Base-by-base conservation (phyloP, 2,888 invertebrate genomes). In the Lasius fuliginosus region DNA sequence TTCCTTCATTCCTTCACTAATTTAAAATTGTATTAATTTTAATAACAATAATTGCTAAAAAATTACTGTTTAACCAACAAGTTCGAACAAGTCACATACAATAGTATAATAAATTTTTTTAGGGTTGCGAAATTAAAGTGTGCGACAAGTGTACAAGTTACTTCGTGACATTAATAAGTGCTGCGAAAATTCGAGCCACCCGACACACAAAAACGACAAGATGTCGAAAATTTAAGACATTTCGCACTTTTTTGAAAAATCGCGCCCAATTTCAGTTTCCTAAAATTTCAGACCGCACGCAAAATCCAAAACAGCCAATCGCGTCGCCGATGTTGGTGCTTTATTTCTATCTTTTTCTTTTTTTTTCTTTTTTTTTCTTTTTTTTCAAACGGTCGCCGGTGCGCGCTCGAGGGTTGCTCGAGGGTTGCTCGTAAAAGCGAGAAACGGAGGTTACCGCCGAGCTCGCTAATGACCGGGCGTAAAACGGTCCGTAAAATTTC, bases 401-500 rank as follows among this genome's bases (percentile, higher is more conserved):
- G 81, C 68, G 67, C 53, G 62, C 56, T 49, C 42, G 71, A 82
- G 83, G 83, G 75, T 58, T 58, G 62, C 56, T 49, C 42, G 71
- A 82, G 83, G 83, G 75, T 58, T 58, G 82, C 76, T 86, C 87
- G 90, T 90, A 90, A 90, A 90, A 88, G 77, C 87, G 89, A 79
- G 90, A 86, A 71, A 88, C 87, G 83, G 84, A 85, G 86, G 90
- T 83, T 85, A 84, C 86, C 86, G 27, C 84, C 90, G 90, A 90
- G 88, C 87, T 87, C 91, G 90, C 91, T 91, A 92, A 92, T 92
- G 92, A 92, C 89, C 87, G 84, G 77, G 75, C 87, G 86, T 92
- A 90, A 91, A 91, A 90, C 91, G 91, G 76, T 82, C 83, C 86
- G 90, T 90, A 88, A 92, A 92, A 91, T 90, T 92, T 90, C 85